Percentiles rank a stretch among this genome's conserved stretches.
phyloP scores from a whole-genome alignment of 2,113 vertebrate species.

The Euleptes europaea region DNA sequence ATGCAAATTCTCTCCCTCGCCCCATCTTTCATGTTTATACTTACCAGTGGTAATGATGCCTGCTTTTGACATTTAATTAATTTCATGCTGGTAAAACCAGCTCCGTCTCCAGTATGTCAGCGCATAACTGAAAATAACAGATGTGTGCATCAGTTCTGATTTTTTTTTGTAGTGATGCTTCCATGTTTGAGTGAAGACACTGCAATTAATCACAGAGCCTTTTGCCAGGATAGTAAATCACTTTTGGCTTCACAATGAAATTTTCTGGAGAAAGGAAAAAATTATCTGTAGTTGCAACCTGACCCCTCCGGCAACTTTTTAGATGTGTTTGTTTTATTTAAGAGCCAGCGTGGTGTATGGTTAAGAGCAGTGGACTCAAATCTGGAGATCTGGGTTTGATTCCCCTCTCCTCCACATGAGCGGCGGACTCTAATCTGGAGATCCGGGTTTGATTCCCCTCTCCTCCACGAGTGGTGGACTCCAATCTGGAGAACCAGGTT shows the following conservation, averaged over 20 bases:
- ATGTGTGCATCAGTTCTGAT: background rate
- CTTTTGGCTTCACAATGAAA: background rate
- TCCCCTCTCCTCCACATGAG: too few relatives aligned
- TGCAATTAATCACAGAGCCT: background rate
- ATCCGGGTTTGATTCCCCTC: too few relatives aligned
- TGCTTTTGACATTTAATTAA: background rate
- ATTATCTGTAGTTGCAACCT: too few relatives aligned
- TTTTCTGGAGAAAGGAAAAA: background rate
- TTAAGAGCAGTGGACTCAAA: too few relatives aligned
- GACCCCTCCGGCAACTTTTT: too few relatives aligned
- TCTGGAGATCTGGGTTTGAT: too few relatives aligned
- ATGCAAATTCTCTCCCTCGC: background rate
- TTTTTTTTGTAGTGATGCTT: background rate
- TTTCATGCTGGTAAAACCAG: background rate
- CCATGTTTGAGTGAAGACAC: background rate
- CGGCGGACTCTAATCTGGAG: too few relatives aligned
- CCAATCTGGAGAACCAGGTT: too few relatives aligned
- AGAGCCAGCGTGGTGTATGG: too few relatives aligned
- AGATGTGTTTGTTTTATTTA: too few relatives aligned
- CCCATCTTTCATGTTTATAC: background rate
- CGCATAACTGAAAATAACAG: background rate
- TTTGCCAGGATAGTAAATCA: background rate
- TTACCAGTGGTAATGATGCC: background rate
- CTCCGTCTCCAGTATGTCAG: background rate
- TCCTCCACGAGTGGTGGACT: too few relatives aligned